These are phyloP conservation scores for Hanleya hanleyi DNA, from an alignment of 2,888 invertebrate genomes.

Conservation along the genomic window DNA sequence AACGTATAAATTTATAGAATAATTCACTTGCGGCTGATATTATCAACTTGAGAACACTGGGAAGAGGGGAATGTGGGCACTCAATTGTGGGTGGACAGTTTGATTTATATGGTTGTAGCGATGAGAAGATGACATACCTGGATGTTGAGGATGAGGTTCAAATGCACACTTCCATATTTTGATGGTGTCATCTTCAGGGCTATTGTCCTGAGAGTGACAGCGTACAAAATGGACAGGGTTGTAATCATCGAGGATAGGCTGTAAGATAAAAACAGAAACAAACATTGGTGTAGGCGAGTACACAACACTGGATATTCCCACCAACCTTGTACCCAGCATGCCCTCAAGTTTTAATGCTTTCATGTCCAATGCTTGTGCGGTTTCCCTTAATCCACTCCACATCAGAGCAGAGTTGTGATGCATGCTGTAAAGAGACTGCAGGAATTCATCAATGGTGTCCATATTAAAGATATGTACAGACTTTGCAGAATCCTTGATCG, in stretches of 20 bases:
- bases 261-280: background rate
- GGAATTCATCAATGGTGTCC: background rate
- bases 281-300: background rate
- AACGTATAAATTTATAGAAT: too few species aligned
- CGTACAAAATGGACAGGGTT: slow-evolving; percentile 72
- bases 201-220: slow-evolving; percentile 74
- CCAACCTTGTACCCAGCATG: background rate
- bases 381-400: background rate
- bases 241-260: slow-evolving; percentile 55
- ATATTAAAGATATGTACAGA: background rate
- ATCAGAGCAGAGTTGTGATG: background rate
- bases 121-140: too few species aligned
- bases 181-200: slow-evolving; percentile 73
- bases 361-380: background rate
- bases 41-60: too few species aligned
- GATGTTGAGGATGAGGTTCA: slow-evolving; percentile 69
- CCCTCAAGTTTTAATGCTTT: background rate
- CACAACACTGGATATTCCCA: too few species aligned
- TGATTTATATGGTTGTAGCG: too few species aligned
- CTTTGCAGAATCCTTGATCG: background rate
- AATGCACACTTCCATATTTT: slow-evolving; percentile 76
- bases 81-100: too few species aligned
- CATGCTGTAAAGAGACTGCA: background rate
- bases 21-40: too few species aligned
- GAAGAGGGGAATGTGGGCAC: too few species aligned